Conservation (phyloP, 2,888 invertebrate species). For the Tanytarsus gracilentus region DNA sequence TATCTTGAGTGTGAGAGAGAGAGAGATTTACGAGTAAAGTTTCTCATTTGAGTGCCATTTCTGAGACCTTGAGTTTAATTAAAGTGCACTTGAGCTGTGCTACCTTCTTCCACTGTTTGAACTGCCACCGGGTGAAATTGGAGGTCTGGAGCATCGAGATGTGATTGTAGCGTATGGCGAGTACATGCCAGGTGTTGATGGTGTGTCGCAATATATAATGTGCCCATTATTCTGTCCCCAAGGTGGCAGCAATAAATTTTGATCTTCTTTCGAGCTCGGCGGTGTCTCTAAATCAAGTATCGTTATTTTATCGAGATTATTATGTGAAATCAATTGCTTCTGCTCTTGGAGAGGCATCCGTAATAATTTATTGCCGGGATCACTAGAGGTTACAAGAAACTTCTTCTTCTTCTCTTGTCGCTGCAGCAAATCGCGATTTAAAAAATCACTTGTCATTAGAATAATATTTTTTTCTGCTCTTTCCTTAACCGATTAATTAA, state of each 20-base stretch:
- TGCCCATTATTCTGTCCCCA: constrained; percentile 22
- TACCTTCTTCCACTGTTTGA: constrained; percentile 15
- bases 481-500: too few species aligned
- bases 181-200: constrained; percentile 5
- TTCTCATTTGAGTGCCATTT: too few species aligned
- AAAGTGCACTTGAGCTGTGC: background rate
- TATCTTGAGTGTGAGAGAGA: too few species aligned
- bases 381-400: background rate
- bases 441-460: too few species aligned
- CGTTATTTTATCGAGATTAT: constrained; percentile 8
- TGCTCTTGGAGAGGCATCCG: background rate
- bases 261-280: constrained; percentile 18
- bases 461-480: too few species aligned
- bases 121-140: constrained; percentile 6
- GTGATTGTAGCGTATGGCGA: background rate
- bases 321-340: too few species aligned
- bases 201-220: background rate
- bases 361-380: background rate
- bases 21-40: too few species aligned
- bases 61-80: background rate
- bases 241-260: constrained; percentile 20
- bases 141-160: constrained; percentile 2
- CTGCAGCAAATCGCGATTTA: too few species aligned
- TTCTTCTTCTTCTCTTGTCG: too few species aligned
- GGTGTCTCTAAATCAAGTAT: constrained; percentile 16